A percentile compares a stretch with the other conserved stretches of the same genome.
These are phyloP conservation scores for Sepioteuthis lessoniana DNA, from an alignment of 2,888 invertebrate species.

Conservation along the genomic window DNA sequence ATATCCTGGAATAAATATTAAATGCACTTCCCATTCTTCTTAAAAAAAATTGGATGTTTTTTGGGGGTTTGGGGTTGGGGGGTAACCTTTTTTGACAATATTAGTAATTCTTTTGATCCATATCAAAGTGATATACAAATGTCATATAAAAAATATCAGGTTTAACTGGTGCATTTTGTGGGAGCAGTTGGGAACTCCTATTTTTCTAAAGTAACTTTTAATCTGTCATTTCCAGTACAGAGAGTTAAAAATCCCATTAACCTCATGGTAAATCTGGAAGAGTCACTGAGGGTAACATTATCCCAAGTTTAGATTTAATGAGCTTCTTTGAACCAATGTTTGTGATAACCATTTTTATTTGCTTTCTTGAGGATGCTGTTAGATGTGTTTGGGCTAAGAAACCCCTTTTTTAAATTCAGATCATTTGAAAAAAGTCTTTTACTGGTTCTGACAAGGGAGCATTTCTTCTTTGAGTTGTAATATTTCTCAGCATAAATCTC, in stretches of 20 bases:
- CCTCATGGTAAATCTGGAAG: not conserved
- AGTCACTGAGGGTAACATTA: not conserved
- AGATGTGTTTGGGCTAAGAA: not conserved
- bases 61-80: too few species aligned
- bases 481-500: too few species aligned
- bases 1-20: not conserved
- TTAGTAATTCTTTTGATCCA: conserved; percentile 10
- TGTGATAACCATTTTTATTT: not conserved
- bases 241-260: not conserved
- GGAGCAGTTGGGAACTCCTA: not conserved
- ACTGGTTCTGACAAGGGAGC: too few species aligned
- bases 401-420: not conserved
- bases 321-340: not conserved
- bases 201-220: not conserved
- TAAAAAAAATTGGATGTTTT: too few species aligned
- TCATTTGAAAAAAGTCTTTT: too few species aligned
- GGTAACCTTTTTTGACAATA: not conserved
- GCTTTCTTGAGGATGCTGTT: not conserved
- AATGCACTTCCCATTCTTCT: not conserved
- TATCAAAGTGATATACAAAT: not conserved
- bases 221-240: not conserved
- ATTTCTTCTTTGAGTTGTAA: too few species aligned
- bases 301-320: not conserved
- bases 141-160: not conserved
- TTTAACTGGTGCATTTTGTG: not conserved